These are phyloP conservation scores for Cirrhinus molitorella DNA, from an alignment of 2,797 vertebrate genomes.

Conservation along the genomic window DNA sequence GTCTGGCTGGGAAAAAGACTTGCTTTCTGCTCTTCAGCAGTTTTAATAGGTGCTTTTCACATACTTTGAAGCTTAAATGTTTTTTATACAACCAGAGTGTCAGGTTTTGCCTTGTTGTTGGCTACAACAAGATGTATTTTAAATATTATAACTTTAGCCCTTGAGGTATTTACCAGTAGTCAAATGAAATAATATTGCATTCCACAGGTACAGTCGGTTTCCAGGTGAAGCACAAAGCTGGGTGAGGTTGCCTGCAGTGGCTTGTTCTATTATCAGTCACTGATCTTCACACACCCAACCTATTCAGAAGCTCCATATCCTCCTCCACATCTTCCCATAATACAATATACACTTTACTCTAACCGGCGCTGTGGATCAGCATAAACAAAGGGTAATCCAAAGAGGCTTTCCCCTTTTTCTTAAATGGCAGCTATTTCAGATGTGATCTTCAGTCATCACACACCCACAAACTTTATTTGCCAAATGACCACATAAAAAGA, in stretches of 20 bases:
- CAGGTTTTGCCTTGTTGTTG: conserved; percentile 25
- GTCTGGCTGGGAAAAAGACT: background rate
- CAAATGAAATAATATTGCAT: conserved; percentile 42
- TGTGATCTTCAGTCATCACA: conserved; percentile 12
- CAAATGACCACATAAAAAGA: conserved; percentile 7
- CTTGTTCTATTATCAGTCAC: conserved; percentile 47
- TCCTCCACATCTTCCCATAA: conserved; percentile 39
- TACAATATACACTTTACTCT: conserved; percentile 22
- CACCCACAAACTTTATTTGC: conserved; percentile 4
- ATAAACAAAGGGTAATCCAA: conserved; percentile 38
- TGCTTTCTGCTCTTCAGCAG: background rate
- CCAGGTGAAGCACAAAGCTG: conserved; percentile 15
- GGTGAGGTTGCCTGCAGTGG: conserved; percentile 46
- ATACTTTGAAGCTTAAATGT: conserved; percentile 3
- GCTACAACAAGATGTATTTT: background rate
- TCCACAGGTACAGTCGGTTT: conserved; percentile 32
- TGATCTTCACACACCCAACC: conserved; percentile 53
- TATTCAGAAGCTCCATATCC: conserved; percentile 38
- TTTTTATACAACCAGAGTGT: conserved; percentile 17
- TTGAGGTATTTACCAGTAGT: conserved; percentile 35
- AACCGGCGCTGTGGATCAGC: conserved; percentile 10
- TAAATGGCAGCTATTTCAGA: conserved; percentile 30
- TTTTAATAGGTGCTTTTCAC: conserved; percentile 22
- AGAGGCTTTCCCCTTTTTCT: conserved; percentile 6
- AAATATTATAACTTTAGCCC: conserved; percentile 38